Conservation (phyloP, 2,888 invertebrate species). For the Slavum lentiscoides region DNA sequence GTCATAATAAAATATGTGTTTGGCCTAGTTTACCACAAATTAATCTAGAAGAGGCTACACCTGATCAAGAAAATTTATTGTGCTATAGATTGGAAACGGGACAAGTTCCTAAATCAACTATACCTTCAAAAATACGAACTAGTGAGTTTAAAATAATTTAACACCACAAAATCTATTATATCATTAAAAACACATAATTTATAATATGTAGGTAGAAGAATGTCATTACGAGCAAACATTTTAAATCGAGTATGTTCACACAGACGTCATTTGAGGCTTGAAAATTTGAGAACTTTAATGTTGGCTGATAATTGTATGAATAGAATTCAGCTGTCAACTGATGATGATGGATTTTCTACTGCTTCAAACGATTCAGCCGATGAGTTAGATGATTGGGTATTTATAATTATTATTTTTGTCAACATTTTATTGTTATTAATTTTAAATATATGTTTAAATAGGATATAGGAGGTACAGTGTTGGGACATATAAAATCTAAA, state of each 20-base stretch:
- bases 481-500: constrained; percentile 60
- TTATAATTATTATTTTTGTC: background rate
- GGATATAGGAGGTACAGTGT: constrained; percentile 23
- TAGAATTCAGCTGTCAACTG: constrained; percentile 78
- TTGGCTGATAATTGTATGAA: constrained; percentile 84
- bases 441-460: background rate
- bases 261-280: constrained; percentile 79
- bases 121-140: constrained; percentile 46
- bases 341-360: constrained; percentile 73
- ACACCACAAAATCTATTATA: background rate
- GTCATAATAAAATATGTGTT: constrained; percentile 85
- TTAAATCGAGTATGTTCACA: constrained; percentile 82
- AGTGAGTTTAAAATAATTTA: constrained; percentile 9
- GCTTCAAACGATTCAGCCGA: constrained; percentile 59
- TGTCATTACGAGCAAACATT: constrained; percentile 70
- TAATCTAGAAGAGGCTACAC: constrained; percentile 65
- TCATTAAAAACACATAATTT: background rate
- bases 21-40: constrained; percentile 87
- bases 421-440: background rate
- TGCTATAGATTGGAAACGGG: constrained; percentile 68
- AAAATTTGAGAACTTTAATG: constrained; percentile 79
- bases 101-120: constrained; percentile 56
- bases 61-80: constrained; percentile 70
- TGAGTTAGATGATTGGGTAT: constrained; percentile 62
- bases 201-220: constrained; percentile 53